Conservation (phyloP, 2,113 vertebrate genomes). For the Chlorodrepanis virens region DNA sequence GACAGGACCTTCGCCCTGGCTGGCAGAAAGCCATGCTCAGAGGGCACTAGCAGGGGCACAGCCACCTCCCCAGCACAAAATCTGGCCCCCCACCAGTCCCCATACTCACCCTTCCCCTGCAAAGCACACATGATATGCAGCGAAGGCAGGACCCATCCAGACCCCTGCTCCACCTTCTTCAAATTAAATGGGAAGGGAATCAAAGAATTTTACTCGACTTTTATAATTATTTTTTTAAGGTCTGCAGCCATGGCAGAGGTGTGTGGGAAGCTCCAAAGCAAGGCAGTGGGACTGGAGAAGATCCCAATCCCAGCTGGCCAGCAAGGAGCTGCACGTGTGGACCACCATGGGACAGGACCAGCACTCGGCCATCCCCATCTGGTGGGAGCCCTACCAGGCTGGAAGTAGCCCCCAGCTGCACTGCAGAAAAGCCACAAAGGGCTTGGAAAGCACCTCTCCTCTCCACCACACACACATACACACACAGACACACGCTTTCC, state of each 20-base stretch:
- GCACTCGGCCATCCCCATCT: fast-evolving
- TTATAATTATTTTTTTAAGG: background rate
- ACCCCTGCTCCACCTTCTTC: background rate
- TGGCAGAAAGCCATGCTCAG: background rate
- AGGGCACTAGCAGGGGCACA: background rate
- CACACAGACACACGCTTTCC: background rate
- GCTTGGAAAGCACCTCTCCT: background rate
- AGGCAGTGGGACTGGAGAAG: background rate
- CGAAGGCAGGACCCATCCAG: background rate
- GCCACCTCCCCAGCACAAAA: background rate
- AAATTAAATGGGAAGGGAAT: background rate
- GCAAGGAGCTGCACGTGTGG: fast-evolving
- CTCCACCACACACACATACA: background rate
- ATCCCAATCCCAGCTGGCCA: background rate
- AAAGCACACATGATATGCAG: fast-evolving
- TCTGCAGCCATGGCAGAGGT: background rate
- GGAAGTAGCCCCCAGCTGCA: background rate
- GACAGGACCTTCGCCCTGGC: fast-evolving
- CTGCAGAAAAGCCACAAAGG: background rate
- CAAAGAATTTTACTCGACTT: background rate
- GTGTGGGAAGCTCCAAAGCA: background rate
- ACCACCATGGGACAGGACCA: background rate
- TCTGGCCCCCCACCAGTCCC: background rate
- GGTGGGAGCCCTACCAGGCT: background rate
- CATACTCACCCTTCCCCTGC: background rate